phyloP scores from a whole-genome alignment of 2,113 vertebrate species.

The Lathamus discolor region DNA sequence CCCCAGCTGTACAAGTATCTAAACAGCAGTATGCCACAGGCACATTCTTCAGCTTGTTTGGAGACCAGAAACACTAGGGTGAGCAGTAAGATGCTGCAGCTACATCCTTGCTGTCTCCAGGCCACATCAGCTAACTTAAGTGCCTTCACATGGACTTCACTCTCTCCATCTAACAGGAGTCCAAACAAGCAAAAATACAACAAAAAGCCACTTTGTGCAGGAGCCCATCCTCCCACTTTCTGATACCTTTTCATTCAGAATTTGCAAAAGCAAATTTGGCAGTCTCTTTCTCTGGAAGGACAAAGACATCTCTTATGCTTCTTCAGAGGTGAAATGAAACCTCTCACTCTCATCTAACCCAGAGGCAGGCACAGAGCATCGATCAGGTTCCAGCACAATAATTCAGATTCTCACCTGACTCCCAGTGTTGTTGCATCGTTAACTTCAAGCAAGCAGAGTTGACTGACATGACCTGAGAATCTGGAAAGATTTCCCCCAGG shows the following conservation, averaged over 20 bases:
- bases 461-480: neutral
- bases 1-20: neutral
- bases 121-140: neutral
- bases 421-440: neutral
- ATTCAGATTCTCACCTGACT: neutral
- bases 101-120: rapidly evolving
- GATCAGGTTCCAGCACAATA: neutral
- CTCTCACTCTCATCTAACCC: neutral
- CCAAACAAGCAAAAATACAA: neutral
- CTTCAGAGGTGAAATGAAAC: neutral
- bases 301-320: neutral
- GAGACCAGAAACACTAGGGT: neutral
- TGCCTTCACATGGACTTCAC: neutral
- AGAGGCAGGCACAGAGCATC: neutral
- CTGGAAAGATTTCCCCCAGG: neutral
- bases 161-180: neutral
- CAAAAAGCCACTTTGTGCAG: neutral
- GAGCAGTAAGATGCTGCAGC: neutral
- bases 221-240: neutral
- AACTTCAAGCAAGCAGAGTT: neutral
- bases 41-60: neutral
- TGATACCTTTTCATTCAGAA: neutral
- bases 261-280: neutral
- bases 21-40: neutral
- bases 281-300: neutral